Evolutionary conservation across 2,113 vertebrate genomes (phyloP).

Genomic region (Siniperca knerii): DNA sequence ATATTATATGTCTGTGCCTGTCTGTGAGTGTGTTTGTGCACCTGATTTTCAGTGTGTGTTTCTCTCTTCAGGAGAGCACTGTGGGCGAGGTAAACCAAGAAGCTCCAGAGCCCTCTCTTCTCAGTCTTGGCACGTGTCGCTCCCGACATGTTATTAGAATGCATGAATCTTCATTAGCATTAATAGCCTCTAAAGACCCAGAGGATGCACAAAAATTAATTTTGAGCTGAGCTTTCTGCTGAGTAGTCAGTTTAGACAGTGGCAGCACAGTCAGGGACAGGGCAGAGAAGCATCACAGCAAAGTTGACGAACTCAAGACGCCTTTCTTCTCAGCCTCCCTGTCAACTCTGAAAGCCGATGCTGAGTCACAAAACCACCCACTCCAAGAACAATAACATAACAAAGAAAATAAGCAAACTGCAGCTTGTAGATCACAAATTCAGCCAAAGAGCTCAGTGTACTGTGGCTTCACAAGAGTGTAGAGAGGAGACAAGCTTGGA

Average conservation of each 20-base stretch:
- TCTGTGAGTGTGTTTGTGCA: not conserved
- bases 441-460: slow-evolving; percentile 18
- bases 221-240: slow-evolving; percentile 56
- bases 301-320: not conserved
- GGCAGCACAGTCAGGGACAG: slow-evolving; percentile 19
- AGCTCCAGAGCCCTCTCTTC: slow-evolving; percentile 28
- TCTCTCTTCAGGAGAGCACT: not conserved
- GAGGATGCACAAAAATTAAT: slow-evolving; percentile 60
- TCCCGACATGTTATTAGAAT: slow-evolving; percentile 63
- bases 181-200: slow-evolving; percentile 71
- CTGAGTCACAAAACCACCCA: slow-evolving; percentile 17
- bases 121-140: slow-evolving; percentile 51
- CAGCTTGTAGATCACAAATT: slow-evolving; percentile 3
- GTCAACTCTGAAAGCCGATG: slow-evolving; percentile 1
- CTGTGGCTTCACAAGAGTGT: slow-evolving; percentile 13
- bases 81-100: slow-evolving; percentile 6
- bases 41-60: not conserved
- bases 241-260: slow-evolving; percentile 33
- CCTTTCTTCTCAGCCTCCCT: slow-evolving; percentile 2
- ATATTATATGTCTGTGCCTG: slow-evolving; percentile 9
- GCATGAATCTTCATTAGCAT: slow-evolving; percentile 79
- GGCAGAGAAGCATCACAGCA: not conserved
- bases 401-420: not conserved
- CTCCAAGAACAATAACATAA: not conserved
- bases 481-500: not conserved